Evolutionary conservation across 1,140 invertebrate species (phyloP).

Genomic region (Heliconius hermathena): DNA sequence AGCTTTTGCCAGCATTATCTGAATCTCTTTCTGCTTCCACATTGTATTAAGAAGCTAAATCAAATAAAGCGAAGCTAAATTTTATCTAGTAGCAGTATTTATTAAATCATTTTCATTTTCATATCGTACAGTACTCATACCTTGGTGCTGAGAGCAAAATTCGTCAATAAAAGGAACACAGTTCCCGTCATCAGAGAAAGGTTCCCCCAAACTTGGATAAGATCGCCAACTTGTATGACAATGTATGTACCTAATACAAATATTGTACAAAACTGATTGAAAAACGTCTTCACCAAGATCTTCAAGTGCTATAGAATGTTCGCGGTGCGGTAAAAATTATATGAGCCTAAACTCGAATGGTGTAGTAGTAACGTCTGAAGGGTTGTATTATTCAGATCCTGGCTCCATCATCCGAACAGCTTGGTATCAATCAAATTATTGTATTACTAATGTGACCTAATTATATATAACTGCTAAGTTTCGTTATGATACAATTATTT

Average conservation of each 20-base stretch:
- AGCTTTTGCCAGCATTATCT: slow-evolving; percentile 45
- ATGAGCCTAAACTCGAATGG: no score
- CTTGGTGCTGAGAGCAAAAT: slow-evolving; percentile 48
- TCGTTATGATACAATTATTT: no score
- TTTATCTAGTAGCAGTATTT: background rate
- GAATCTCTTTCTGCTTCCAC: slow-evolving; percentile 44
- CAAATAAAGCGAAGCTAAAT: background rate
- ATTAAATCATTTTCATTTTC: no score
- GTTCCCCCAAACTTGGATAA: slow-evolving; percentile 62
- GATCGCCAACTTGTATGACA: slow-evolving; percentile 50
- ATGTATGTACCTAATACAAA: slow-evolving; percentile 46
- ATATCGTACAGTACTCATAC: slow-evolving; percentile 20
- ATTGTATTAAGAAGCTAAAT: slow-evolving; percentile 54
- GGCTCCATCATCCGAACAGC: no score
- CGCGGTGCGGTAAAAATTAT: no score
- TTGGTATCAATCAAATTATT: no score
- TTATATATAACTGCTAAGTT: no score
- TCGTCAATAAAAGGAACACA: slow-evolving; percentile 63
- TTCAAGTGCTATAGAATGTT: no score
- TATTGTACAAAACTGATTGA: background rate
- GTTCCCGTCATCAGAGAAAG: slow-evolving; percentile 61
- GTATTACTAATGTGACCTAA: no score
- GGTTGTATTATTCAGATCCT: no score
- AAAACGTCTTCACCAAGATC: no score
- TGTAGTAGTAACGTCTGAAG: no score